A percentile compares a stretch with the other conserved stretches of the same genome.
These are phyloP conservation scores for Pantala flavescens DNA, from an alignment of 1,140 invertebrate genomes.

Conservation along the genomic window DNA sequence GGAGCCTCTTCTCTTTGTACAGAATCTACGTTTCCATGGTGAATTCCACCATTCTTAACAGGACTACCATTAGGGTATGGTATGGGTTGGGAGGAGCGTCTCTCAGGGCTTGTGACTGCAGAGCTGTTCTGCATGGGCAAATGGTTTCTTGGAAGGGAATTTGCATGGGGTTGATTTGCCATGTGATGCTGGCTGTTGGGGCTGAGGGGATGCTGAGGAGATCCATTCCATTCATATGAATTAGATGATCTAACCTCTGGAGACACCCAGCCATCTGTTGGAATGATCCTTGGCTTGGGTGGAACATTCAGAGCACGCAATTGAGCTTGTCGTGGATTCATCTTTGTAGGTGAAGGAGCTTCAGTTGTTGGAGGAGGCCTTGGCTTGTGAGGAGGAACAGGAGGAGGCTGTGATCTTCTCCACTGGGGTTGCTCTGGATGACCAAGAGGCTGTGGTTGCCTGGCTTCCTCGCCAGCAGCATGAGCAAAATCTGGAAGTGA, in stretches of 20 bases:
- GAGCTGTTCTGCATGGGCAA: background rate
- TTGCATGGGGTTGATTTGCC: background rate
- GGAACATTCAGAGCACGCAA: background rate
- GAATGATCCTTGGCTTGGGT: background rate
- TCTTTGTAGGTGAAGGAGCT: background rate
- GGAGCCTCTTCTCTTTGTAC: background rate
- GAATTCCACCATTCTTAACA: slow-evolving; percentile 2
- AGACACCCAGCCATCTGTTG: background rate
- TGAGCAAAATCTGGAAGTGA: background rate
- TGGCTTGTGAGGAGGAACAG: background rate
- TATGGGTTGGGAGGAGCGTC: background rate
- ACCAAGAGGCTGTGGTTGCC: background rate
- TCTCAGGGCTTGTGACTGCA: background rate
- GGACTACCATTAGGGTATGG: background rate
- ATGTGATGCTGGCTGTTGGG: background rate
- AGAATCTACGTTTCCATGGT: background rate
- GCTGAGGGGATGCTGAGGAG: background rate
- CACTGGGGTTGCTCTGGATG: background rate
- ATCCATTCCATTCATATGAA: background rate
- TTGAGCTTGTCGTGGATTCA: background rate
- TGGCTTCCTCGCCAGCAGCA: background rate
- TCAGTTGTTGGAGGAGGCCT: background rate
- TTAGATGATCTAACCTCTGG: background rate
- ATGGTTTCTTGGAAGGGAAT: background rate
- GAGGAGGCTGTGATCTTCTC: background rate